Conservation (phyloP, 1,140 invertebrate genomes). For the Kradibia gibbosae region DNA sequence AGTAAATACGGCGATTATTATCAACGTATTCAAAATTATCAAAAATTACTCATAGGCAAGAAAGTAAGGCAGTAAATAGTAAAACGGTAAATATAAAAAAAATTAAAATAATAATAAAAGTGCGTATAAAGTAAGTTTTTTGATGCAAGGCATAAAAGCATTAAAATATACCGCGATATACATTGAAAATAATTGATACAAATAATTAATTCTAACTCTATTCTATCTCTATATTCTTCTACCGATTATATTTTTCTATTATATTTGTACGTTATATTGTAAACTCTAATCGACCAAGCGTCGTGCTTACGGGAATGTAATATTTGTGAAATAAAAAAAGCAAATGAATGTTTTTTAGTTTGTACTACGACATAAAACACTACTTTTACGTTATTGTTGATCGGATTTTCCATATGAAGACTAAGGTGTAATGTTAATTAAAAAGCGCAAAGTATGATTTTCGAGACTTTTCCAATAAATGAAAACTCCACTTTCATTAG, state of each 20-base stretch:
- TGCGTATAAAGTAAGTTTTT: constrained; percentile 57
- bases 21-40: neutral
- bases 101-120: constrained; percentile 30
- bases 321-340: constrained; percentile 48
- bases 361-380: neutral
- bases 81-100: constrained; percentile 28
- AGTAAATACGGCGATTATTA: neutral
- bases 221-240: constrained; percentile 73
- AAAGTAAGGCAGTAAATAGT: neutral
- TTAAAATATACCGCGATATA: constrained; percentile 57
- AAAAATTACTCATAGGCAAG: neutral
- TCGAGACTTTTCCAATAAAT: neutral
- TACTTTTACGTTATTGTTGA: neutral
- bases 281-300: constrained; percentile 67
- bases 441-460: neutral
- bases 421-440: neutral
- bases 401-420: neutral
- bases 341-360: constrained; percentile 25
- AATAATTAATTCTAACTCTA: constrained; percentile 70
- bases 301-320: constrained; percentile 61
- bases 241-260: constrained; percentile 74
- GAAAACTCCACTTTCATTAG: neutral
- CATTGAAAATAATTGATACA: constrained; percentile 55
- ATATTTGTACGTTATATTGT: constrained; percentile 73
- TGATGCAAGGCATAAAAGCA: constrained; percentile 55